Base-by-base conservation (phyloP, 1,140 invertebrate species). In the Caenorhabditis latens region DNA sequence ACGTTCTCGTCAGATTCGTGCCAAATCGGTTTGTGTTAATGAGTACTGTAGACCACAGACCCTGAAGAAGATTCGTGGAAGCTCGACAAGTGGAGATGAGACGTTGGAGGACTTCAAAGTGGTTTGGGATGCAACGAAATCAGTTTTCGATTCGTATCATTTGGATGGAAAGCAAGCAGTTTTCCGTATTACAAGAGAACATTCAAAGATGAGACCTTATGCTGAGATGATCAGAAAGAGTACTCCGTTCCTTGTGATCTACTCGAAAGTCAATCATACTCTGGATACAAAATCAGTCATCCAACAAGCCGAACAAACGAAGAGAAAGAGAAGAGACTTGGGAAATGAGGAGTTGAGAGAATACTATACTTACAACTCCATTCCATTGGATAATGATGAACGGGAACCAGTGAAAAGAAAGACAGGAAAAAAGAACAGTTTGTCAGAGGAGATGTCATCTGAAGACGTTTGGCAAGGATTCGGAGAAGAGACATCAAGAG, bases 381-480 rank as follows among this genome's bases (percentile, higher is more conserved):
- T 71, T 75, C 84, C 67, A 8, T 42, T 50, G 46, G 84, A 85
- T 85, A 61, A 71, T 42, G 84, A 85, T 16, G 84, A 65, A 19
- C 50, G 46, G 19, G 46, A 67, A 32, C 63, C 43, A 55, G 40
- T 50, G 48, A 65, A 19, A n/a, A 42, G 67, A 42, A 63, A 85
- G 63, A 57, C 16, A 19, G 84, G 63, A 53, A 85, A 71, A 48
- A 50, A 79, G 84, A 75, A 43, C 21, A 42, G 42, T 53, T 42
- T 55, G 50, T 71, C 63, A 13, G 63, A 71, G 32, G 63, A 67
- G 50, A 53, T 55, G 46, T 65, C 46, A 65, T 84, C 61, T 65
- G 84, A 85, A 50, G 84, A 85, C n/a, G 67, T 85, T 50, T 85
- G 84, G 84, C 48, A 85, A 46, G 84, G 84, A 14, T 85, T 85